Evolutionary conservation across 2,113 vertebrate genomes (phyloP).

Genomic region (Lophotis ruficrista): DNA sequence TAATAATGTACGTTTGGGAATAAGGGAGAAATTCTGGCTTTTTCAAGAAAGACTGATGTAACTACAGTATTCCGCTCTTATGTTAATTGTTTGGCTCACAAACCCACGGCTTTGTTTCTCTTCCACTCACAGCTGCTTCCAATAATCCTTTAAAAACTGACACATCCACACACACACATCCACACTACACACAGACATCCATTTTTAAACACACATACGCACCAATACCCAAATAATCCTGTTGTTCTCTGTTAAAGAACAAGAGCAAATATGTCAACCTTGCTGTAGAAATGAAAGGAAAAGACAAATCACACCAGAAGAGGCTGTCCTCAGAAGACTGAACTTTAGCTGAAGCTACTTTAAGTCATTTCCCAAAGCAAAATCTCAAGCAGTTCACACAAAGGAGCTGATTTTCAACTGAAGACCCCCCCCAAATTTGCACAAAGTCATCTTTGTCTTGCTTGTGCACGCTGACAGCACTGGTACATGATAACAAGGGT

Average conservation of each 20-base stretch:
- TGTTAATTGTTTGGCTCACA: constrained; percentile 70
- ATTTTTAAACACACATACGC: constrained; percentile 1
- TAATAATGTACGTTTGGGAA: constrained; percentile 75
- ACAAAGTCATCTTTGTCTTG: neutral
- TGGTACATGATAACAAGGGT: neutral
- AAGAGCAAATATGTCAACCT: neutral
- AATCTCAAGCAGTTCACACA: neutral
- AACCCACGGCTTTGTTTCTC: constrained; percentile 57
- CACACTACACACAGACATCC: neutral
- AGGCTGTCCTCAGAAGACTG: neutral
- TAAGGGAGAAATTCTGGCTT: constrained; percentile 68
- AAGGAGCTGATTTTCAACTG: neutral
- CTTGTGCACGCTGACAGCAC: neutral
- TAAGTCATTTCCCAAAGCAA: neutral
- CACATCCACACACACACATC: neutral
- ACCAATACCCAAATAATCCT: neutral
- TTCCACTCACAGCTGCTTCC: constrained; percentile 67
- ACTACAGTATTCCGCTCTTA: constrained; percentile 61
- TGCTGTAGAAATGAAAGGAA: neutral
- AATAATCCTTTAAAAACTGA: constrained; percentile 60
- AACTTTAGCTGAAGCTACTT: neutral
- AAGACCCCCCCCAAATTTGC: neutral
- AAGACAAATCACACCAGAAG: neutral
- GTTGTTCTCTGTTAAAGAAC: neutral
- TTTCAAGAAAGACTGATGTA: constrained; percentile 72